Evolutionary conservation across 35 echinoderm and acorn worm genomes (phyloP), one percentile per base, ranked within the genome.

Genomic region (Apostichopus japonicus): DNA sequence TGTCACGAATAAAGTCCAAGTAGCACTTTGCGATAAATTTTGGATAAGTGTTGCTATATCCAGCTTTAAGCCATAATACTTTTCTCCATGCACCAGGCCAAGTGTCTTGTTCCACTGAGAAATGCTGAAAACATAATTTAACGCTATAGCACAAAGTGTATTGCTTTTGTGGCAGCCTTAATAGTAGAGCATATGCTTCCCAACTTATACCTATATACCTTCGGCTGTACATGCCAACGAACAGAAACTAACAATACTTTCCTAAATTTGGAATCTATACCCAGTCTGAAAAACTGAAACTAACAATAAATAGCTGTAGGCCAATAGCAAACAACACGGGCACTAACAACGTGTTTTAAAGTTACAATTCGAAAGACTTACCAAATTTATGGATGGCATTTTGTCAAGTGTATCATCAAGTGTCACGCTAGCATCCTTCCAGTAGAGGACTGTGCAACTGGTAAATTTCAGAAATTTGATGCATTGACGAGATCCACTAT

Each of bases 31-130:
- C 55, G 70, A 95, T 86, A 77, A 95, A 55, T 65, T 87, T 87
- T 65, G 90, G 11, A 92, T 91, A 15, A 95, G 27, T 95, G 55
- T 90, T 95, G 23, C 77, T 95, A 15, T 53, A 57, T 58, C 82
- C 92, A 10, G 91, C 90, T 77, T 95, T 84, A 58, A 95, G 56
- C 91, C 91, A 95, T 51, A 95, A 55, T 63, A 95, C 63, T 59
- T 93, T 93, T 89, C 92, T 17, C 25, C 21, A 9, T 17, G 9
- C 77, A 33, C 77, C 5, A 11, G 21, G 5, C n/a, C 77, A 78
- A 21, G 25, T 21, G 21, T 21, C 11, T 21, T 78, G 13, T 33
- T 78, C 22, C 22, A 9, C 11, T 11, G 11, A 33, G 13, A 78
- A 78, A 17, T 9, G 25, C 11, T 78, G 25, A 78, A 23, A 11